Base-by-base conservation (phyloP, 2,113 vertebrate genomes). In the Corynorhinus townsendii region DNA sequence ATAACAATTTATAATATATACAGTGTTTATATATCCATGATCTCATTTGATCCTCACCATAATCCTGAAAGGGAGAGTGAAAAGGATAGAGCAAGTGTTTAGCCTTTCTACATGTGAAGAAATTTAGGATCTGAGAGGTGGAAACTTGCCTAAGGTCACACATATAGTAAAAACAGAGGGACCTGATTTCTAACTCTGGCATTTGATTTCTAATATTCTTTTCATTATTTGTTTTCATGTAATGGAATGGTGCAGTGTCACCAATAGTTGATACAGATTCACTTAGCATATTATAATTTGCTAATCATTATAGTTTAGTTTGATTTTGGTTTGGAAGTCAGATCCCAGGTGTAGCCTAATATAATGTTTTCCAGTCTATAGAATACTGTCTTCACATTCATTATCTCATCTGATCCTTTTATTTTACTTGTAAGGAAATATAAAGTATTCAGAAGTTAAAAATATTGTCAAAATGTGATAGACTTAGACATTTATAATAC, bases 361-460 rank as follows among this genome's bases (percentile, higher is more conserved):
- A 56, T 77, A 40, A 3, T 76, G 35, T 75, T 93, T 93, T 91
- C 62, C 40, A 92, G 30, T 88, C 38, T 56, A 40, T 59, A 77
- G 9, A 91, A 28, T 45, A 66, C 73, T 89, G 89, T 89, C 38
- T 91, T 95, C 38, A 85, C 35, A 62, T 73, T 20, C 10, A 35
- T 89, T 84, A 40, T 86, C 49, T 96, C 35, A 71, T 35, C 26
- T 88, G 69, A 76, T 91, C 56, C 7, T 92, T 33, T 80, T 80
- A 75, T 92, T 95, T 93, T 87, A 72, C 11, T 14, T 80, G 14
- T 54, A 82, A 91, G 16, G 89, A 95, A 85, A 75, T 45, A 79
- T 62, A 73, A 40, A 89, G 22, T 88, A 62, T 69, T 90, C 45
- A 68, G 47, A 88, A 33, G 24, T 69, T 96, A 33, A 75, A 11